Evolutionary conservation across 2,113 vertebrate species (phyloP), one percentile per base, ranked within the genome.

Genomic region (Pituophis catenifer): DNA sequence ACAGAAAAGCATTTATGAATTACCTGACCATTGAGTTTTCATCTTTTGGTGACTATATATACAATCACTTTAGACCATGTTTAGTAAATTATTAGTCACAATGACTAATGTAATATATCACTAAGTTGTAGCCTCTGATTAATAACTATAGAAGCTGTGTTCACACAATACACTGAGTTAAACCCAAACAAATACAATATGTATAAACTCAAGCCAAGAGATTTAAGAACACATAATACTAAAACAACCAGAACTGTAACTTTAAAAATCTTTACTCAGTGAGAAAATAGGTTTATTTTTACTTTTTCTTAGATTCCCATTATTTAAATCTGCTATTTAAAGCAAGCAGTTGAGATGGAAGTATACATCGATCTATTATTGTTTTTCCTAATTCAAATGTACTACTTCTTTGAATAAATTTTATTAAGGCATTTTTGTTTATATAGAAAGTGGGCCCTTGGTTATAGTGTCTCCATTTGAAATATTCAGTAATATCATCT

Each of bases 391-490:
- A 91, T 87, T 93, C 90, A 89, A 12, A 5, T 70, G 29, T 23
- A 33, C 21, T 90, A 93, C 91, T 70, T 70, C 12, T 94, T n/a
- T 86, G 88, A 89, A 0, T 21, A 88, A 23, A 11, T 57, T 55
- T 54, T 26, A 13, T 88, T n/a, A 19, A 5, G 24, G 1, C 1
- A 44, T 24, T 17, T 93, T 95, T 95, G 24, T 92, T 96, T 95
- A 94, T 91, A 93, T 93, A 94, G 91, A 70, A 94, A 96, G 70
- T 95, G 90, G 86, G 91, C 89, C 59, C 91, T 92, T 94, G 55
- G 85, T 96, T 96, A 54, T 91, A 91, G 92, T 94, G 65, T 58
- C 48, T 90, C 91, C 87, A 89, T 91, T 96, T 91, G 96, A 92
- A 50, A 93, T 90, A 92, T 48, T 89, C 86, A 94, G 91, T 92